Percentiles rank a stretch among this genome's conserved stretches.
phyloP scores from a whole-genome alignment of 2,888 invertebrate species.

The Caenorhabditis macrosperma region DNA sequence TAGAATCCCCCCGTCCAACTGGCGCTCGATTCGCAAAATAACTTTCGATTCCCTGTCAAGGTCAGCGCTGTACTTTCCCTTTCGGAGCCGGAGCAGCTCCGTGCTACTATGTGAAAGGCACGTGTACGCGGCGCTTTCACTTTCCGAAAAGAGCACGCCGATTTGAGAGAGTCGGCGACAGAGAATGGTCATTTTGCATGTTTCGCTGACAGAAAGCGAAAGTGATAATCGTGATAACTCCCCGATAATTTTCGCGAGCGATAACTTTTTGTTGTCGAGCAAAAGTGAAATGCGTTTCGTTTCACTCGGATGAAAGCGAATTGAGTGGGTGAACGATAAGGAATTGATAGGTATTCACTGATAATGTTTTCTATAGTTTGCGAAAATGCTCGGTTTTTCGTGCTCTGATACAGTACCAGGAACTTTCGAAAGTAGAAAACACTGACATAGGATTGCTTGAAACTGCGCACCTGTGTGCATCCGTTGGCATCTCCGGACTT shows the following conservation, averaged over 20 bases:
- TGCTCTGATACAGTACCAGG: conserved; percentile 15
- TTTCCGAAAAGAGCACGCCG: conserved; percentile 13
- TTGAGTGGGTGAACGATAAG: conserved; percentile 55
- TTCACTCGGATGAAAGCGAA: conserved; percentile 51
- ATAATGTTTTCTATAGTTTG: conserved; percentile 9
- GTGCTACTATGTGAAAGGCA: conserved; percentile 59
- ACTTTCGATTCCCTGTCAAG: conserved; percentile 46
- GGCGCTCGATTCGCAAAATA: conserved; percentile 10
- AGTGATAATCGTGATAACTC: conserved; percentile 36
- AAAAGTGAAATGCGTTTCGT: conserved; percentile 26
- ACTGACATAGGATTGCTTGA: conserved; percentile 59
- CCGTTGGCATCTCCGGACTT: conserved; percentile 50
- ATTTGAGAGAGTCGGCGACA: conserved; percentile 17
- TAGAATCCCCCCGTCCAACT: conserved; percentile 14
- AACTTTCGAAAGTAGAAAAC: not conserved
- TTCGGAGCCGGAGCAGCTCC: conserved; percentile 24
- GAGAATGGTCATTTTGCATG: conserved; percentile 48
- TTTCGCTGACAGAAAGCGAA: conserved; percentile 52
- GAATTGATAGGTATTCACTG: conserved; percentile 12
- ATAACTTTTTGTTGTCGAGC: conserved; percentile 48
- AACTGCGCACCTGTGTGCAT: conserved; percentile 59
- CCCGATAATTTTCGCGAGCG: conserved; percentile 27
- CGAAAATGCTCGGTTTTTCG: not conserved
- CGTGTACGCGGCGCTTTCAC: conserved; percentile 33
- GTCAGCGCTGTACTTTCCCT: conserved; percentile 27